Evolutionary conservation across 2,113 vertebrate species (phyloP).

Genomic region (Phaethon lepturus): DNA sequence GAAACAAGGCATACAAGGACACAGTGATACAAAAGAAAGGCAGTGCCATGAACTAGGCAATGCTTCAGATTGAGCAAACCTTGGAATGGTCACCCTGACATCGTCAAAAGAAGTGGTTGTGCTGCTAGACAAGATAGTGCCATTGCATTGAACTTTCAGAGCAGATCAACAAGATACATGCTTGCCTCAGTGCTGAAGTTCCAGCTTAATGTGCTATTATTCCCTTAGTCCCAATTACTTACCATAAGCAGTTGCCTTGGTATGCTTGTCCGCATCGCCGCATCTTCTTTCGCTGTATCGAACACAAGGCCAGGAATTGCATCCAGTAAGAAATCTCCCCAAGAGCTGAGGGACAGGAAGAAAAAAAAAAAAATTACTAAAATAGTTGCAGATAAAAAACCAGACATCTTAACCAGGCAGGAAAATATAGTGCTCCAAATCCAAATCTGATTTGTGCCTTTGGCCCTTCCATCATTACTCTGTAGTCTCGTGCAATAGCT

Average conservation of each 20-base stretch:
- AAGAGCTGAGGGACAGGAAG: constrained; percentile 79
- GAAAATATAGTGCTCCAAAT: background rate
- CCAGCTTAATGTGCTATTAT: background rate
- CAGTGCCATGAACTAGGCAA: background rate
- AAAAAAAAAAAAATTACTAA: background rate
- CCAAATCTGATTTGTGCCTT: background rate
- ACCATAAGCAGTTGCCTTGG: constrained; percentile 85
- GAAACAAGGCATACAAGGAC: background rate
- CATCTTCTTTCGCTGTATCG: constrained; percentile 80
- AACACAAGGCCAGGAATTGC: constrained; percentile 83
- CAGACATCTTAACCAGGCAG: background rate
- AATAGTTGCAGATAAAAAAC: background rate
- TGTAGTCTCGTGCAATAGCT: background rate
- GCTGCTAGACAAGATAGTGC: background rate
- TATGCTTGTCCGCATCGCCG: constrained; percentile 79
- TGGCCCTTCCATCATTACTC: background rate
- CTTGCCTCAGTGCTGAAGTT: background rate
- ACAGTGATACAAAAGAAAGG: fast-evolving
- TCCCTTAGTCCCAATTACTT: background rate
- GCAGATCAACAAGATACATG: background rate
- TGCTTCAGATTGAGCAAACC: background rate
- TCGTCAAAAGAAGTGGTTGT: background rate
- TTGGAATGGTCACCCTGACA: background rate
- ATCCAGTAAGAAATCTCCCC: constrained; percentile 90
- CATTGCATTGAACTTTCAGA: background rate